Conservation (phyloP, 2,888 invertebrate genomes). For the Chloroclystis v-ata region DNA sequence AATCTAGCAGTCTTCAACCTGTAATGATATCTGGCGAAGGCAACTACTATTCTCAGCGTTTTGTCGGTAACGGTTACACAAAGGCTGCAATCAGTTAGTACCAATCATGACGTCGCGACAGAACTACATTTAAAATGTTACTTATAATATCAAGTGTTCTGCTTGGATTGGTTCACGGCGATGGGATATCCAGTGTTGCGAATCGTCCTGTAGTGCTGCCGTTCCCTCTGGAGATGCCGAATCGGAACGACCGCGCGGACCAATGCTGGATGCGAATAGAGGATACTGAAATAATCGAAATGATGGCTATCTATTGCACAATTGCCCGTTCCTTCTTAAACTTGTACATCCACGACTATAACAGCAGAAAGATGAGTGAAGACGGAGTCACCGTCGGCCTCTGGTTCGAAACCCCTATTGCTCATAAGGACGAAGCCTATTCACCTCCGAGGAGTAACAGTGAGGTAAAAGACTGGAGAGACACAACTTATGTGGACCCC, state of each 20-base stretch:
- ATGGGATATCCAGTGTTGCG: conserved; percentile 22
- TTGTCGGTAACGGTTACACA: conserved; percentile 42
- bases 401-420: conserved; percentile 56
- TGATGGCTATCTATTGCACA: conserved; percentile 52
- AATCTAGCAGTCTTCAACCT: conserved; percentile 59
- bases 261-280: conserved; percentile 70
- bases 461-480: conserved; percentile 54
- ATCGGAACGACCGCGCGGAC: conserved; percentile 61
- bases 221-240: conserved; percentile 60
- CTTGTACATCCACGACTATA: conserved; percentile 60
- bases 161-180: conserved; percentile 11
- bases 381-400: conserved; percentile 61
- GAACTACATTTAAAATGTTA: conserved; percentile 71
- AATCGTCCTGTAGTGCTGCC: conserved; percentile 51
- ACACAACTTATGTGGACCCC: conserved; percentile 58
- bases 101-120: conserved; percentile 59
- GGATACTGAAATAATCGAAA: conserved; percentile 61
- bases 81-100: conserved; percentile 59
- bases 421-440: conserved; percentile 36
- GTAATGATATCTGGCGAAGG: conserved; percentile 59
- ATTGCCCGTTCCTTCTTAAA: conserved; percentile 55
- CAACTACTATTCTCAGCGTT: conserved; percentile 53
- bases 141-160: conserved; percentile 39
- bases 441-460: conserved; percentile 35
- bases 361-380: conserved; percentile 57